Base-by-base conservation (phyloP, 2,888 invertebrate species). In the Dicyrtomina minuta region DNA sequence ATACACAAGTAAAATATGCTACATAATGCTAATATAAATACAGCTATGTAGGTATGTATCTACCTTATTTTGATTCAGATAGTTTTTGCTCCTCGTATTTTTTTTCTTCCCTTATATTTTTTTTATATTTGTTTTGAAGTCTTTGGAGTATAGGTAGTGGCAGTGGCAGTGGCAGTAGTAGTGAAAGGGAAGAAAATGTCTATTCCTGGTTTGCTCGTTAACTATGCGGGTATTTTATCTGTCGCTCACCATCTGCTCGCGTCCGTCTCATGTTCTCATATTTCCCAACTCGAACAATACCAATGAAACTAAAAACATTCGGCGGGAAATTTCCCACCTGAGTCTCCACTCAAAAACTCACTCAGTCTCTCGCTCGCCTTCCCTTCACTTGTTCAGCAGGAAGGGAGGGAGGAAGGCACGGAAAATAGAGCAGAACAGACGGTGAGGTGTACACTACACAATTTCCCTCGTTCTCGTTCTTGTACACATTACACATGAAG, bases 261-360 rank as follows among this genome's bases (percentile, higher is more conserved):
- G 64, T 70, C 70, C 70, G 17, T 66, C 58, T 53, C 66, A 56
- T 65, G 53, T 69, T 64, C 66, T 66, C 70, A 69, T 69, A 60
- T 70, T 69, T 68, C 61, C 60, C 66, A 70, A 72, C 71, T 59
- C 60, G 60, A 70, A 72, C 71, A 72, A 72, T 70, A 56, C 67
- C 64, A 70, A 64, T 60, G 70, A 72, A 71, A 71, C 55, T 70
- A 70, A 73, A 73, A 72, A 72, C 68, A 75, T 70, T 70, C 70
- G 71, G 68, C 69, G 74, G 70, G 74, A 75, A 74, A 62, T 61
- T 20, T 70, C 53, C 74, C 74, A 75, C 74, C 74, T 75, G 74
- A 73, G 73, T 68, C 70, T 55, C 66, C 33, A 20, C 41, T 26
- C 15, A 26, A 33, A 33, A 33, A 33, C 33, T 26, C 43, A 46